Percentiles rank a stretch among this genome's conserved stretches.
Evolutionary conservation across 2,797 vertebrate species (phyloP).

Genomic region (Intellagama lesueurii): DNA sequence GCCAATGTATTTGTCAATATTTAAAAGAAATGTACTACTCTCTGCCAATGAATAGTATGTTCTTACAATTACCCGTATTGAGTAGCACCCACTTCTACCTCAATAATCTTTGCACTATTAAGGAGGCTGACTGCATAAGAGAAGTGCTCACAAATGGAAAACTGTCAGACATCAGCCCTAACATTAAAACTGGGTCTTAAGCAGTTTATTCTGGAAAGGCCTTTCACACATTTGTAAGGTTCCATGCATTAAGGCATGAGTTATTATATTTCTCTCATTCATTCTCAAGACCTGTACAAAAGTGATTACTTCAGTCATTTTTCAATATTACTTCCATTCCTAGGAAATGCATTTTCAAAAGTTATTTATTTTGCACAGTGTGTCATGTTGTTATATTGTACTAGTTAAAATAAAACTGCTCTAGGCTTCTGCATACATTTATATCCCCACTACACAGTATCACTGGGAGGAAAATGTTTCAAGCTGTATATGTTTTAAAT

Average conservation of each 20-base stretch:
- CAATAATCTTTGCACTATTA: constrained; percentile 37
- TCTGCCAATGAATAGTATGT: neutral
- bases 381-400: constrained; percentile 81
- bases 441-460: constrained; percentile 69
- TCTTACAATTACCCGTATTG: constrained; percentile 1
- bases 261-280: constrained; percentile 74
- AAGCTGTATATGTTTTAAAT: constrained; percentile 73
- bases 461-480: constrained; percentile 73
- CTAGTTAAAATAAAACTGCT: constrained; percentile 84
- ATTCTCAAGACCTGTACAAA: constrained; percentile 77
- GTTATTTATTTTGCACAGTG: constrained; percentile 82
- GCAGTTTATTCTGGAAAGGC: constrained; percentile 58
- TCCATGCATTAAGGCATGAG: constrained; percentile 67
- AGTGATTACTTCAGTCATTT: constrained; percentile 81
- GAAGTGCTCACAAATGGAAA: constrained; percentile 1
- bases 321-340: constrained; percentile 83
- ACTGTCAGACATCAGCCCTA: constrained; percentile 18
- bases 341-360: constrained; percentile 82
- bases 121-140: constrained; percentile 1
- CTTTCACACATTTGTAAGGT: constrained; percentile 61
- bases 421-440: constrained; percentile 75
- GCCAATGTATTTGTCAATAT: neutral
- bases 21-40: constrained; percentile 6
- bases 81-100: constrained; percentile 41
- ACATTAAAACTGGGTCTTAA: constrained; percentile 33